Evolutionary conservation across 2,888 invertebrate genomes (phyloP), one percentile per base, ranked within the genome.

Genomic region (Cryptosula pallasiana): DNA sequence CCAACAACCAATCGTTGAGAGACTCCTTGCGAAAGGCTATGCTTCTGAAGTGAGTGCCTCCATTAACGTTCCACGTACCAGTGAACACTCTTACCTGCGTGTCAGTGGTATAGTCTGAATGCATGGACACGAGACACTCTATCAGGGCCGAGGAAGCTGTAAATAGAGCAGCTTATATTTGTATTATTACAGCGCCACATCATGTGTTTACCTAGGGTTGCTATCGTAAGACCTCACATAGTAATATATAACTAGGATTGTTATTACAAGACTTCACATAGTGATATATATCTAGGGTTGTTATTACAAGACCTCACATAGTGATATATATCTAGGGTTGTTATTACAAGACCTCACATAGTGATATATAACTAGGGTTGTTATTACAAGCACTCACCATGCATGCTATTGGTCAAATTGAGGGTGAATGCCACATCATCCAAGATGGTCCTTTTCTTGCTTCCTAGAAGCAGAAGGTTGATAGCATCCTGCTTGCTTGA

Each of bases 31-130:
- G 95, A 83, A 94, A 94, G 35, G 93, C 97, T 72, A 99, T 91
- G 84, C 95, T 96, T 77, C 95, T 90, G 81, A 99, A 97, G 86
- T 97, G 96, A 86, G 96, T 97, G 1, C 99, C 99, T 55, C 99
- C 99, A 86, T 99, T 99, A 0, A 99, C 98, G 86, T 99, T 99
- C 87, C 98, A 99, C 0, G 99, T 99, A 23, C 95, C 98, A 72
- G 95, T 90, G 71, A 93, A 91, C 2, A 98, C 89, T 32, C 93
- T 89, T 29, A 94, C 71, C 27, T 74, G 73, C 36, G 75, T 75
- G 0, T 77, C 75, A 36, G 76, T 75, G 0, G 81, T 81, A 78
- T 78, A 84, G 27, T 81, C 80, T 27, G 76, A 75, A 73, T 81
- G 79, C 20, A 77, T 72, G 25, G 75, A 73, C 3, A 82, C 78